Evolutionary conservation across 2,797 vertebrate species (phyloP).

Genomic region (Notamacropus eugenii): DNA sequence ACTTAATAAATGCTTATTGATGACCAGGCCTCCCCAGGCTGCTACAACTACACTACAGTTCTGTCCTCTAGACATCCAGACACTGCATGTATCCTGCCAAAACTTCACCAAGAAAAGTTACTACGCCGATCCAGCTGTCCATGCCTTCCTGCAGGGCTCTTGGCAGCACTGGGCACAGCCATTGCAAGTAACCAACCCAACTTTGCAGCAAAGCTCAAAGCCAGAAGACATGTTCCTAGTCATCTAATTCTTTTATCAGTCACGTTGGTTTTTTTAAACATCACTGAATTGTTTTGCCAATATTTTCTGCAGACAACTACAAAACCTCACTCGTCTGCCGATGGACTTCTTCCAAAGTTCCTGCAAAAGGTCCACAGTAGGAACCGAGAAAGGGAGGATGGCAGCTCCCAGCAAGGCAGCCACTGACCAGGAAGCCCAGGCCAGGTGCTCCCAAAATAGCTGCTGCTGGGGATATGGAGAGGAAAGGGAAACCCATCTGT

Average conservation of each 20-base stretch:
- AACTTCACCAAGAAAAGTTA: background rate
- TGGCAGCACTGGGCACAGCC: background rate
- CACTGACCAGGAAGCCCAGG: background rate
- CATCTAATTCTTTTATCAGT: background rate
- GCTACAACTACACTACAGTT: background rate
- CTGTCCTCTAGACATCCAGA: background rate
- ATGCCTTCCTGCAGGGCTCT: background rate
- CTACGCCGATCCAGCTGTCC: background rate
- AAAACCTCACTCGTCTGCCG: background rate
- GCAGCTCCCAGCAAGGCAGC: background rate
- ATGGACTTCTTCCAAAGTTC: background rate
- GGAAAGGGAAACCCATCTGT: constrained; percentile 51
- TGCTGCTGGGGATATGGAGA: background rate
- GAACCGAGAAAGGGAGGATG: background rate
- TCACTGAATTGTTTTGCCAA: background rate
- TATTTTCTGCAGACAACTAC: background rate
- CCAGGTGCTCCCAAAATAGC: background rate
- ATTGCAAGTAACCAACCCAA: background rate
- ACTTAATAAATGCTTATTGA: background rate
- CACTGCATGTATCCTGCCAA: background rate
- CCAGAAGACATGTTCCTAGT: background rate
- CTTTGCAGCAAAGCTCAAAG: background rate
- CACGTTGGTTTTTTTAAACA: background rate
- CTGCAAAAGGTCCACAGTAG: background rate
- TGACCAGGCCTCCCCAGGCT: background rate